Evolutionary conservation across 2,113 vertebrate genomes (phyloP).

Genomic region (Stegastes partitus): DNA sequence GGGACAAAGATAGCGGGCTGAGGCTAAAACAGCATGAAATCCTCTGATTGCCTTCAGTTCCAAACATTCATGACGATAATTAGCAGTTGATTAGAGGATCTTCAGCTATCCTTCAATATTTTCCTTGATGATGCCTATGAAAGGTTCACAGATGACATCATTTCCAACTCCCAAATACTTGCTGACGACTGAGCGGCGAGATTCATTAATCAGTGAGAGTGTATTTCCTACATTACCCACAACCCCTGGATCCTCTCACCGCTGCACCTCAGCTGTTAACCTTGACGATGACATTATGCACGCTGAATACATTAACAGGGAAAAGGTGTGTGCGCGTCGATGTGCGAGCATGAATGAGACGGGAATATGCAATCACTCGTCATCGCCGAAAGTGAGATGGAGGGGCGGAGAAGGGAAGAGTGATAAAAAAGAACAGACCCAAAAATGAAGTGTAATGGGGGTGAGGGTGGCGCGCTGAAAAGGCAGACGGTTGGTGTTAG

Average conservation of each 20-base stretch:
- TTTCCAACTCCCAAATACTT: conserved; percentile 2
- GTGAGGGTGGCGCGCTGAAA: conserved; percentile 57
- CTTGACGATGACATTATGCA: conserved; percentile 74
- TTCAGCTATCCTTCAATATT: conserved; percentile 34
- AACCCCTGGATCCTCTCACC: conserved; percentile 32
- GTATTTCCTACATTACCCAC: conserved; percentile 51
- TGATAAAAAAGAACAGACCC: conserved; percentile 60
- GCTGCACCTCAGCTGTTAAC: conserved; percentile 72
- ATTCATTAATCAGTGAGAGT: conserved; percentile 10
- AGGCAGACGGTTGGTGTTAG: conserved; percentile 58
- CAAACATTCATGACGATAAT: conserved; percentile 58
- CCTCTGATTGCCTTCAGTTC: conserved; percentile 56
- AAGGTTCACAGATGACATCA: conserved; percentile 43
- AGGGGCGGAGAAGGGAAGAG: conserved; percentile 41
- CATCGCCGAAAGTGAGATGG: conserved; percentile 63
- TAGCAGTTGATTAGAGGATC: conserved; percentile 47
- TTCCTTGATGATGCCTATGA: conserved; percentile 21
- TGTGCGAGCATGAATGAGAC: conserved; percentile 62
- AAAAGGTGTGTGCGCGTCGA: conserved; percentile 12
- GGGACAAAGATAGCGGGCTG: conserved; percentile 73
- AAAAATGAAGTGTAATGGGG: conserved; percentile 74
- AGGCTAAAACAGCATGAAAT: conserved; percentile 75
- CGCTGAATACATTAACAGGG: conserved; percentile 61
- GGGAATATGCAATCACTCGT: conserved; percentile 70
- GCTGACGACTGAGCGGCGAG: neutral